These are phyloP conservation scores for Tanypteryx hageni DNA, from an alignment of 2,888 invertebrate species.

Conservation along the genomic window DNA sequence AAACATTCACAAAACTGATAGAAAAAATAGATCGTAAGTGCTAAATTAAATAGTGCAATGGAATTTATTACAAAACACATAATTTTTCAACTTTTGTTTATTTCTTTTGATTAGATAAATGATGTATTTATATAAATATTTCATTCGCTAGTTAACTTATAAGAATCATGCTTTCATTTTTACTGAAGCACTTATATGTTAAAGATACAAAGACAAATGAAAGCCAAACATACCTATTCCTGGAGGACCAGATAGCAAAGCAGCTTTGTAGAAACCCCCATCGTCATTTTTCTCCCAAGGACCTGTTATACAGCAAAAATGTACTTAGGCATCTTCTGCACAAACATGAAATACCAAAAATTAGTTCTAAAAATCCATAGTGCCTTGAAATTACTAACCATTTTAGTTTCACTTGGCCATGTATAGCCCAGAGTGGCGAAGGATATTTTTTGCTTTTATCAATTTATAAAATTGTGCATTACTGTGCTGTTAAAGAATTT, in stretches of 20 bases:
- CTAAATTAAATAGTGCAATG: neutral
- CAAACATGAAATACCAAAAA: neutral
- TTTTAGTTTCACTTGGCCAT: no score
- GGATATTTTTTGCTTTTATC: no score
- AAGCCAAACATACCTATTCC: constrained; percentile 86
- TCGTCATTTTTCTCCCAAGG: constrained; percentile 89
- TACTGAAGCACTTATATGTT: neutral
- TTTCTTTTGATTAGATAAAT: neutral
- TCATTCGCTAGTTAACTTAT: no score
- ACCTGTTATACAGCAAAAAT: constrained; percentile 70
- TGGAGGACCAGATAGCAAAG: constrained; percentile 95
- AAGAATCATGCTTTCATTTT: neutral
- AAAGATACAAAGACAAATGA: neutral
- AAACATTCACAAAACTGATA: constrained; percentile 62
- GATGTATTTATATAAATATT: neutral
- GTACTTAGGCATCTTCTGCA: neutral
- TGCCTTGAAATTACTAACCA: neutral
- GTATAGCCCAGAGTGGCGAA: no score
- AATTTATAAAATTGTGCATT: no score
- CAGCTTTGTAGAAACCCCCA: constrained; percentile 94
- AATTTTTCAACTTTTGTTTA: neutral
- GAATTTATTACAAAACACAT: neutral
- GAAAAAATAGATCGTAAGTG: constrained; percentile 59
- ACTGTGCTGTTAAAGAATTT: no score
- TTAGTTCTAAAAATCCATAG: neutral